Evolutionary conservation across 2,797 vertebrate species (phyloP).

Genomic region (Pristis pectinata): DNA sequence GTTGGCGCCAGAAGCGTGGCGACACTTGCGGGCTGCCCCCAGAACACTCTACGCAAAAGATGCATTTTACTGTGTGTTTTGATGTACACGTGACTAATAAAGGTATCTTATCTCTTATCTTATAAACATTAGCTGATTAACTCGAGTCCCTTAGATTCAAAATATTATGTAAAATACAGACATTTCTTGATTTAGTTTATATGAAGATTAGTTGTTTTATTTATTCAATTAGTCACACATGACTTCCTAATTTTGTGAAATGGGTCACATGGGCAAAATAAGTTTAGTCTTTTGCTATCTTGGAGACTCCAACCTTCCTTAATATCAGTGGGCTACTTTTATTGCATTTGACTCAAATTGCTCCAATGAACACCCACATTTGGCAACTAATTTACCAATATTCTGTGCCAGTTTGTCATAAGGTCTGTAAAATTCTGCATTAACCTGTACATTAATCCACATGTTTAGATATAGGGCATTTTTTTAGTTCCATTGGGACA

Average conservation of each 20-base stretch:
- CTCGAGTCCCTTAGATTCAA: neutral
- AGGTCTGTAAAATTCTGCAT: neutral
- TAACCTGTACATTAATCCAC: too few relatives aligned
- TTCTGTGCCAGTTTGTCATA: neutral
- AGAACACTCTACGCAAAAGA: too few relatives aligned
- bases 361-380: neutral
- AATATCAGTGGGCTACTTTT: neutral
- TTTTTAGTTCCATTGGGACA: too few relatives aligned
- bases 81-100: too few relatives aligned
- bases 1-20: too few relatives aligned
- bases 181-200: neutral
- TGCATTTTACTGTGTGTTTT: too few relatives aligned
- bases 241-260: neutral
- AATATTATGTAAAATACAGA: neutral
- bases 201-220: neutral
- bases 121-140: neutral
- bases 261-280: neutral
- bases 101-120: too few relatives aligned
- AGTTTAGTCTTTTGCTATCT: neutral
- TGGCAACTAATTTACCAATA: neutral
- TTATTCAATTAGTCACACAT: neutral
- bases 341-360: neutral
- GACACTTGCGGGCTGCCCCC: too few relatives aligned
- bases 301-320: neutral
- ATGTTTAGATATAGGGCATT: too few relatives aligned